These are phyloP conservation scores for Pammene aurita DNA, from an alignment of 2,888 invertebrate species.

Conservation along the genomic window DNA sequence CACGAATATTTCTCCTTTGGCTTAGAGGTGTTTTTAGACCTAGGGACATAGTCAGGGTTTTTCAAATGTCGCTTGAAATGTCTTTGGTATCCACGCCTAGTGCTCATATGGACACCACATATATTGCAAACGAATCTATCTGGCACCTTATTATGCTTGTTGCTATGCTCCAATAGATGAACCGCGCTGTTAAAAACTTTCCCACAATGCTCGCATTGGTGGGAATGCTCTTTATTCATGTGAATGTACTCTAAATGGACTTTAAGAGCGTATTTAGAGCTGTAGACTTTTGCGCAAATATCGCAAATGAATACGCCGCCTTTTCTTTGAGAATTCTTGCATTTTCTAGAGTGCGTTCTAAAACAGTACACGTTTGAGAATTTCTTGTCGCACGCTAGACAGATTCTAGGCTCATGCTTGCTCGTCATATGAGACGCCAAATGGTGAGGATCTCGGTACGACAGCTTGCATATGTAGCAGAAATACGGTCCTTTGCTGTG, in stretches of 20 bases:
- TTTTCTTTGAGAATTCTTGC: constrained; percentile 41
- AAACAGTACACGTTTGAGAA: constrained; percentile 57
- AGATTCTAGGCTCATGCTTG: constrained; percentile 51
- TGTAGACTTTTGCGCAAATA: constrained; percentile 55
- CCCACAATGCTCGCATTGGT: constrained; percentile 59
- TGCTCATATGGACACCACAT: constrained; percentile 56
- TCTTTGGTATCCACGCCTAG: constrained; percentile 55
- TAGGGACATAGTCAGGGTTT: constrained; percentile 18
- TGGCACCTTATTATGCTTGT: constrained; percentile 52
- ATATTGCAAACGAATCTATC: constrained; percentile 57
- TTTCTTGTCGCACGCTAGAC: constrained; percentile 52
- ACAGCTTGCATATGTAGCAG: constrained; percentile 55
- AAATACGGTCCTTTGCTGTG: constrained; percentile 43
- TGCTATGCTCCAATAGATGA: constrained; percentile 57
- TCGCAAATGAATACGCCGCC: constrained; percentile 54
- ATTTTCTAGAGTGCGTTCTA: constrained; percentile 50
- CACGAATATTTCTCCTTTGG: constrained; percentile 25
- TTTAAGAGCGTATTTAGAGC: constrained; percentile 48
- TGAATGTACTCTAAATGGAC: constrained; percentile 55
- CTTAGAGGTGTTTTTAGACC: neutral
- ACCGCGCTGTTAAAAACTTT: constrained; percentile 52
- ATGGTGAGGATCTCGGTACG: constrained; percentile 47
- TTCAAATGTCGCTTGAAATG: constrained; percentile 47
- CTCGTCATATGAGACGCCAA: constrained; percentile 50
- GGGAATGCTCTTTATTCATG: constrained; percentile 45